Percentiles rank a stretch among this genome's conserved stretches.
Conservation (phyloP, 2,797 vertebrate genomes). For the Diglossa cyanea region DNA sequence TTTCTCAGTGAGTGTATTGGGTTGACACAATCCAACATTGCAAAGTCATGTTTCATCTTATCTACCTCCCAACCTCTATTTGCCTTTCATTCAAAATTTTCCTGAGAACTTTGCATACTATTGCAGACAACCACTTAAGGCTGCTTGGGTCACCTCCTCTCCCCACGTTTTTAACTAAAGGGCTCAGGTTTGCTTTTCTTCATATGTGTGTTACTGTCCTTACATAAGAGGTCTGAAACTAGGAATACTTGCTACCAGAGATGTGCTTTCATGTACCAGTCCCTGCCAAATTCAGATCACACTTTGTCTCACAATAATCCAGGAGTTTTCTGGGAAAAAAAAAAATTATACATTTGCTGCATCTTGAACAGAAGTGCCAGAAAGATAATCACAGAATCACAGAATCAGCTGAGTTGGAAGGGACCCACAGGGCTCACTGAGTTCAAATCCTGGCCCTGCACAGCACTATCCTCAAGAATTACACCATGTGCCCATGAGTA, state of each 20-base stretch:
- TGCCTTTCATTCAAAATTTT: background rate
- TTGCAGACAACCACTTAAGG: background rate
- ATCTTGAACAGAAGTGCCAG: background rate
- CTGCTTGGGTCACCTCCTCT: background rate
- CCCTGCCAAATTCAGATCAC: background rate
- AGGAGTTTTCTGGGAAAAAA: background rate
- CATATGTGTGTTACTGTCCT: background rate
- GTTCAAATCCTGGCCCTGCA: background rate
- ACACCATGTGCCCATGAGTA: background rate
- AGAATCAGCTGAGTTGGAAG: background rate
- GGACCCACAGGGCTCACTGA: background rate
- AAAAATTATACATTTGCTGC: rapidly evolving
- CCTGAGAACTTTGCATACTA: background rate
- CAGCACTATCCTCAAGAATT: background rate
- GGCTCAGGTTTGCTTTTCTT: background rate
- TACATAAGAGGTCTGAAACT: background rate
- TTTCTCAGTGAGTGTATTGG: background rate
- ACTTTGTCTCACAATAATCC: background rate
- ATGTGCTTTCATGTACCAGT: background rate
- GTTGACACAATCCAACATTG: background rate
- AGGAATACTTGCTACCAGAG: background rate
- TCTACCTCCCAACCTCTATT: background rate
- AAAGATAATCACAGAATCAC: background rate
- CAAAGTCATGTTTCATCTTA: background rate
- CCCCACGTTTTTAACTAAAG: background rate